Percentiles rank a stretch among this genome's conserved stretches.
phyloP scores from a whole-genome alignment of 37 sponge, comb jelly and placozoan genomes.

The Oscarella lobularis region DNA sequence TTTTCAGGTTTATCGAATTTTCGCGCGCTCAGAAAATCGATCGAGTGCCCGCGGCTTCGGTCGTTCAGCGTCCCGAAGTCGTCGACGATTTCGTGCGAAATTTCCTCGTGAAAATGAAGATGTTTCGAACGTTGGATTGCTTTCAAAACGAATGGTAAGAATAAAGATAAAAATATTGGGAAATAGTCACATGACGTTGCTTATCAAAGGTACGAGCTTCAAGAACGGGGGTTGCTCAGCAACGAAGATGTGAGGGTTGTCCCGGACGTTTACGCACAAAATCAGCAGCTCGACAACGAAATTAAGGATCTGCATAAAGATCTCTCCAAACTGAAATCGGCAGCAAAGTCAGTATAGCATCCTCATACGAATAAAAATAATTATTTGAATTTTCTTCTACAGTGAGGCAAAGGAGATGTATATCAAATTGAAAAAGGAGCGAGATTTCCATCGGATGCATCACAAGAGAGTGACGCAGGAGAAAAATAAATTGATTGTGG shows the following conservation, averaged over 20 bases:
- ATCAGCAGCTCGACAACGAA: slow-evolving; percentile 39
- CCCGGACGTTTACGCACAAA: slow-evolving; percentile 44
- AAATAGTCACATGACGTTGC: not conserved
- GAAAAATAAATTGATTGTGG: slow-evolving; percentile 57
- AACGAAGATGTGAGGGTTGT: slow-evolving; percentile 7
- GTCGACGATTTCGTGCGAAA: slow-evolving; percentile 96
- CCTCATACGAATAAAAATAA: not conserved
- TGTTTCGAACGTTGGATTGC: slow-evolving; percentile 53
- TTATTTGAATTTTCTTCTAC: too few relatives aligned
- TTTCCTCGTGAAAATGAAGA: slow-evolving; percentile 57
- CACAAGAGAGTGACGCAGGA: slow-evolving; percentile 81
- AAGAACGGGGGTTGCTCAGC: slow-evolving; percentile 1
- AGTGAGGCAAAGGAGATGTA: slow-evolving; percentile 58
- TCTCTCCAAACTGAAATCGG: slow-evolving; percentile 29
- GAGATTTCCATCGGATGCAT: slow-evolving; percentile 96
- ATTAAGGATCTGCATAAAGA: slow-evolving; percentile 38
- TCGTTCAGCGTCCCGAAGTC: slow-evolving; percentile 34
- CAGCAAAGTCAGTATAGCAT: slow-evolving; percentile 32
- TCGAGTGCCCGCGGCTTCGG: not conserved
- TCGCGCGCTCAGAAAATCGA: too few relatives aligned
- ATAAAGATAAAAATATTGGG: not conserved
- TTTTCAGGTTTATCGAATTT: too few relatives aligned
- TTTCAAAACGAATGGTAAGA: slow-evolving; percentile 80
- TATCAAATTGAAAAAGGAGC: slow-evolving; percentile 78
- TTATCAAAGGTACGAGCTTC: slow-evolving; percentile 17